These are phyloP conservation scores for Brevimyrus niger DNA, from an alignment of 2,113 vertebrate species.

Conservation along the genomic window DNA sequence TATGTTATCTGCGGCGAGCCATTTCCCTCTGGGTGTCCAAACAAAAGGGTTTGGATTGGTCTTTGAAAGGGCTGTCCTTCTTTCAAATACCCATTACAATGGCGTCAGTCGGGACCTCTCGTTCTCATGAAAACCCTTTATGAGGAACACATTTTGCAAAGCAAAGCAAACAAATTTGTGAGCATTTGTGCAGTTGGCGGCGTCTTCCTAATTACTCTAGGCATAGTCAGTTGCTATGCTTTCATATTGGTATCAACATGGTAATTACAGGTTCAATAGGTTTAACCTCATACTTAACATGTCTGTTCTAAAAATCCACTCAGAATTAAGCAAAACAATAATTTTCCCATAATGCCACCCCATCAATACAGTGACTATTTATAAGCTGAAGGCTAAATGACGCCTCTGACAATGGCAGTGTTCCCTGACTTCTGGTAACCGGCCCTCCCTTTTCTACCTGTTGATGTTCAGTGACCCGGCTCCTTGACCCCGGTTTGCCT, in stretches of 20 bases:
- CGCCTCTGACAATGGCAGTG: not conserved
- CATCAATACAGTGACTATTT: not conserved
- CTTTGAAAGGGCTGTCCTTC: slow-evolving; percentile 37
- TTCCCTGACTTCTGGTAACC: not conserved
- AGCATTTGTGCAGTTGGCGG: slow-evolving; percentile 7
- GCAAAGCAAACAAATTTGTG: slow-evolving; percentile 18
- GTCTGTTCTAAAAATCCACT: not conserved
- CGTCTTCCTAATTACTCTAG: not conserved
- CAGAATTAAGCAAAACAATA: slow-evolving; percentile 11
- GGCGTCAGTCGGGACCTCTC: slow-evolving; percentile 34
- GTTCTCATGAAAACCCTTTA: slow-evolving; percentile 50
- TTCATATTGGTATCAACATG: not conserved
- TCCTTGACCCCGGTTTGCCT: not conserved
- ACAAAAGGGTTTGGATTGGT: slow-evolving; percentile 41
- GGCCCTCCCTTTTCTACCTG: not conserved
- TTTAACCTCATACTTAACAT: not conserved
- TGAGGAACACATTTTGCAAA: slow-evolving; percentile 42
- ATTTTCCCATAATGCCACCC: not conserved
- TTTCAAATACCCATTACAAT: slow-evolving; percentile 41
- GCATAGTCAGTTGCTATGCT: not conserved
- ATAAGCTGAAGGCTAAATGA: not conserved
- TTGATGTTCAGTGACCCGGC: not conserved
- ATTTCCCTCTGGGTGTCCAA: slow-evolving; percentile 30
- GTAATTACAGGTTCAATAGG: not conserved
- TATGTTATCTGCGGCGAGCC: slow-evolving; percentile 33